Base-by-base conservation (phyloP, 1,140 invertebrate species). In the Pseudachorutes palmiensis region DNA sequence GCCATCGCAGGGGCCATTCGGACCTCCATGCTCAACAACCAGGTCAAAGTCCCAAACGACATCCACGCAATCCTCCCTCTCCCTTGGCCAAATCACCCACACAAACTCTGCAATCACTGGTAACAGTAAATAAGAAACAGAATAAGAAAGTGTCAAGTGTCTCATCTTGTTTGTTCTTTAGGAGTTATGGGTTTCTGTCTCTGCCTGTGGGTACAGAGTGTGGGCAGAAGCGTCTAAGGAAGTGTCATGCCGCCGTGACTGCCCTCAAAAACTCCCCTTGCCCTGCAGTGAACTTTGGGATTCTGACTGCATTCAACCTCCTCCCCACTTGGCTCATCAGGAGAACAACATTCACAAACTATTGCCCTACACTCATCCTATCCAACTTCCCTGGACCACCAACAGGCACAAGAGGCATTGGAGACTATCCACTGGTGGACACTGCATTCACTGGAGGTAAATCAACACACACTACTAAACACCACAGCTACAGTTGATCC, bases 371-470 rank as follows among this genome's bases (percentile, higher is more conserved):
- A 19, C 66, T 73, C 1, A 69, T 73, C 24, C 58, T 73, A n/a
- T 70, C 68, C n/a, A 73, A 70, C 49, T 73, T 73, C 58, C 71
- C 71, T 49, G 67, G 29, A 65, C 74, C 65, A 51, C 71, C 68
- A 5, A 73, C 71, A 62, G 73, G 77, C 24, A 76, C 66, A 5
- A 75, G 72, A 3, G 80, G 76, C 31, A 75, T 76, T 57, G 76
- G 74, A 32, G 69, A 68, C 24, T 59, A n/a, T 31, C 65, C 64
- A 51, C 28, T n/a, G 65, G 16, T 12, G 24, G 51, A 55, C 24
- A 55, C 51, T 19, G 32, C 28, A 69, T 41, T 30, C 36, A 65
- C 28, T 28, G 28, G 62, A n/a, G n/a, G n/a, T n/a, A n/a, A n/a
- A n/a, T n/a, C n/a, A n/a, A n/a, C n/a, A n/a, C n/a, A n/a, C n/a